Base-by-base conservation (phyloP, 2,888 invertebrate genomes). In the Pilophorus perplexus region DNA sequence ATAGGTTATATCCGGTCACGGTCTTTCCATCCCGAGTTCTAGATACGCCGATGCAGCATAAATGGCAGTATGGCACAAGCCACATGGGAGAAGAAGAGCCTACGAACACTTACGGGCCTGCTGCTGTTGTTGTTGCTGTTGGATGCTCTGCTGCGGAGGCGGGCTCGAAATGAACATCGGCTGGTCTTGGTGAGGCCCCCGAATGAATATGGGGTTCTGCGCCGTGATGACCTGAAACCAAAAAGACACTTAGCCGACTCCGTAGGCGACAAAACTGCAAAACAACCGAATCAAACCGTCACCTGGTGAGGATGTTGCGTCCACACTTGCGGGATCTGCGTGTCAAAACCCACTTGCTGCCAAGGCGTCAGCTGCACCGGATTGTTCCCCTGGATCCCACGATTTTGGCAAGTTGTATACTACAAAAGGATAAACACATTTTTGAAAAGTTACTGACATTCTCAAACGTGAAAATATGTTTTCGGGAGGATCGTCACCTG, bases 161-260 rank as follows among this genome's bases (percentile, higher is more conserved):
- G 86, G 87, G 71, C 85, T 85, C 73, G 88, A 89, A 73, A 93
- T 90, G 75, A 90, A 92, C 89, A 93, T 89, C 16, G 50, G 68
- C 57, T 67, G 70, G 10, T 69, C 70, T 27, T 66, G 70, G n/a
- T 71, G 71, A 3, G 0, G 87, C 18, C 90, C 89, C 40, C 92
- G 79, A 71, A 93, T 91, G 76, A 89, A 88, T 73, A 92, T 90
- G 5, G 88, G 89, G 79, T 86, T 88, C 0, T 87, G 83, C 1
- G 80, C 78, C 6, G 79, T 77, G 10, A 89, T 79, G 3, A 89
- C 62, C 62, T 62, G 23, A n/a, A n/a, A n/a, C n/a, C n/a, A n/a
- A n/a, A n/a, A n/a, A n/a, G n/a, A n/a, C n/a, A n/a, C n/a, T n/a
- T 8, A 33, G 10, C 8, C 33, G 77, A n/a, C n/a, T n/a, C n/a